Evolutionary conservation across 2,888 invertebrate species (phyloP), one percentile per base, ranked within the genome.

Genomic region (Sinopyrophorus schimmeli): DNA sequence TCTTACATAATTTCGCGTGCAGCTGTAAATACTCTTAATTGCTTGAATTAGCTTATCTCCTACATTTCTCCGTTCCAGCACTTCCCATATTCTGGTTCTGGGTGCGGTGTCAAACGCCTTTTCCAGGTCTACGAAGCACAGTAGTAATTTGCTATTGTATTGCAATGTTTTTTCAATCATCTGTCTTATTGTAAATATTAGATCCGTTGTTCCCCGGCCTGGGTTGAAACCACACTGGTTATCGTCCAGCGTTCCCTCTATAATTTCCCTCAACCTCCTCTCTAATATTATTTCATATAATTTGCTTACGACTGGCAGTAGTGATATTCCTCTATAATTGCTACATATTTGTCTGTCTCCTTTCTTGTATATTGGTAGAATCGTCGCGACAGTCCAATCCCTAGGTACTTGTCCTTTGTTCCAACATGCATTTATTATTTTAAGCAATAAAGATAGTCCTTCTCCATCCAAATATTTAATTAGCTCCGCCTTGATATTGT

Each of bases 321-420:
- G 15, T 15, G 31, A 31, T 6, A 31, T 31, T 31, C 17, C 7
- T 31, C 31, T 31, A 27, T 26, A 39, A 18, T 39, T 39, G n/a
- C 4, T 39, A 9, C 27, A 39, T 23, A n/a, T 17, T 14, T 35
- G 14, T 37, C 20, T 37, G 16, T 7, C 17, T 9, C 34, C 42
- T 42, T 35, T 37, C 27, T 44, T 37, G 7, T 44, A 28, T 2
- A 37, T 37, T 44, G 44, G 44, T 7, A 44, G 14, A 27, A 44
- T 37, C 1, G 28, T 20, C 28, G 37, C 44, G n/a, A 37, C 28
- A 7, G 34, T 16, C 35, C 44, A 35, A 14, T 44, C 28, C 14
- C 35, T 37, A 34, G 43, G 34, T 10, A 35, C 24, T 34, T 23
- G 16, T 43, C 34, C 43, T 17, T 40, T 27, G n/a, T 26, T 23